Evolutionary conservation across 2,888 invertebrate species (phyloP), one percentile per base, ranked within the genome.

Genomic region (Ochropleura leucogaster): DNA sequence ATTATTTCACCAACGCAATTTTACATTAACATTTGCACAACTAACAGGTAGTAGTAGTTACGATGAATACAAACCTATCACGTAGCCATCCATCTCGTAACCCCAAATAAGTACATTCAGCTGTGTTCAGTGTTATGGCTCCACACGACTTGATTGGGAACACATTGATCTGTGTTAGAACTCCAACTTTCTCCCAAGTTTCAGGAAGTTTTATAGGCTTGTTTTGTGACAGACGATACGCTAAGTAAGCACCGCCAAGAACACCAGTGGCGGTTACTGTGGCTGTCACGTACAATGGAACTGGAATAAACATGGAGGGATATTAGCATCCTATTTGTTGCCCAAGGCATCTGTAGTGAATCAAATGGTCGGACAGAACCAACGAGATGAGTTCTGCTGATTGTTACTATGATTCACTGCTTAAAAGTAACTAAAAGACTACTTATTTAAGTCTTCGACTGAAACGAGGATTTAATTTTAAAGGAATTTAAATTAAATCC

Each of bases 81-180:
- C 97, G 92, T 14, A 97, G 88, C 96, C 97, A 96, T 6, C 96
- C 97, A 68, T 94, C 93, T 85, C 93, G 95, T 42, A 97, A 87
- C 0, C 97, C 97, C 40, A 97, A 86, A n/a, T 90, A 84, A 0
- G 96, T 94, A 86, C 97, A 97, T 84, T 97, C 97, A 79, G 97
- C 96, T n/a, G 92, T 91, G 55, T 93, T 95, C 75, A 96, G 77
- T 4, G 95, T 88, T 44, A 97, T 87, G 0, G 96, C 91, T 0
- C 96, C 97, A 72, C 97, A 97, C 0, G 97, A 97, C 90, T 97
- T 97, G 18, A 97, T 94, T 0, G 97, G 97, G 85, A 97, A 97
- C 9, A 95, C 93, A 75, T 96, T 93, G 7, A 97, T 88, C 63
- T 96, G 95, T 82, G 95, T 96, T 7, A 97, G 90, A 72, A 96